Evolutionary conservation across 2,113 vertebrate species (phyloP).

Genomic region (Sminthopsis crassicaudata): DNA sequence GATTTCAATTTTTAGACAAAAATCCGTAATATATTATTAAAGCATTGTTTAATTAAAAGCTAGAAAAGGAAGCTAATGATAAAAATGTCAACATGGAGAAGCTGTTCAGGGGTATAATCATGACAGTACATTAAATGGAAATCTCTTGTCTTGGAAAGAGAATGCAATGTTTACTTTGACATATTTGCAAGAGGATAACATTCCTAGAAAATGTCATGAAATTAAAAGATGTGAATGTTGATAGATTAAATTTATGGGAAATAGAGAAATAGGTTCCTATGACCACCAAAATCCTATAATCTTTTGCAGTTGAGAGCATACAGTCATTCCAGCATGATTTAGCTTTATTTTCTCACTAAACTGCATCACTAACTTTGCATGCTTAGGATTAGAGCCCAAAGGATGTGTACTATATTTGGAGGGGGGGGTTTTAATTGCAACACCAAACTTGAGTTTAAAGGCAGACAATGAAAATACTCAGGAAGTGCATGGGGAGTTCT

Average conservation of each 20-base stretch:
- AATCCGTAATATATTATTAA: background rate
- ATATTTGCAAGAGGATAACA: background rate
- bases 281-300: background rate
- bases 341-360: background rate
- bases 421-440: background rate
- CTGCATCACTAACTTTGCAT: background rate
- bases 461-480: no score
- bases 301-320: background rate
- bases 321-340: background rate
- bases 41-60: background rate
- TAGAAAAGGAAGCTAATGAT: background rate
- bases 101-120: background rate
- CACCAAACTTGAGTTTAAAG: background rate
- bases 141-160: background rate
- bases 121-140: background rate
- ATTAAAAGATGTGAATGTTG: background rate
- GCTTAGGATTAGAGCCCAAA: background rate
- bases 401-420: background rate
- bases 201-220: background rate
- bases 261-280: background rate
- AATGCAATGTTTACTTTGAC: no score
- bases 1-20: background rate
- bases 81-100: background rate
- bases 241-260: background rate
- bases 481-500: no score